These are phyloP conservation scores for Lethenteron camtschaticum DNA, from an alignment of 2,113 vertebrate species.

Conservation along the genomic window DNA sequence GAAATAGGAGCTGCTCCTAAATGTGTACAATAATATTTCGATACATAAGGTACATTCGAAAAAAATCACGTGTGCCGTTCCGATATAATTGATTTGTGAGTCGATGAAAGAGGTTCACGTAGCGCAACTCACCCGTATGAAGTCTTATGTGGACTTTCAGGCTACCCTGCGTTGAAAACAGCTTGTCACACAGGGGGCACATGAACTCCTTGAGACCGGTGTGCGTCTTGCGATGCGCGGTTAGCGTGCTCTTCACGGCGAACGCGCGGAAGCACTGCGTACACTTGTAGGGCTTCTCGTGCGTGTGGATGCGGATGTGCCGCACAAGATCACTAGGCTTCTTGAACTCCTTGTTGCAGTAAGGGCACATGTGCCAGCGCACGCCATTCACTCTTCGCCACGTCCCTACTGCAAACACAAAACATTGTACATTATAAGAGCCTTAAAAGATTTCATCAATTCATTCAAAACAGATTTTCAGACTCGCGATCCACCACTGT, in stretches of 20 bases:
- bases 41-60: no score
- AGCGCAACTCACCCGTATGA: constrained; percentile 53
- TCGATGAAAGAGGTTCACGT: no score
- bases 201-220: constrained; percentile 88
- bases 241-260: constrained; percentile 90
- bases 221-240: constrained; percentile 91
- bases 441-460: constrained; percentile 2
- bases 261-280: constrained; percentile 93
- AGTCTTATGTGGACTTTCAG: constrained; percentile 94
- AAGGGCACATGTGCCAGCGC: constrained; percentile 83
- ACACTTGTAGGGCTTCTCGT: constrained; percentile 96
- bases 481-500: background rate
- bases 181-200: constrained; percentile 83
- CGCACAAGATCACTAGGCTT: constrained; percentile 91
- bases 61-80: no score
- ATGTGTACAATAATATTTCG: no score
- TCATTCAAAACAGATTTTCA: background rate
- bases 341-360: constrained; percentile 89
- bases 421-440: background rate
- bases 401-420: constrained; percentile 32
- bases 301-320: constrained; percentile 92
- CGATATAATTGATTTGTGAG: no score
- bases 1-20: no score
- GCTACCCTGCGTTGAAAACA: constrained; percentile 95
- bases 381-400: constrained; percentile 78